Conservation (phyloP, 2,797 vertebrate species). For the Neopelma chrysocephalum region DNA sequence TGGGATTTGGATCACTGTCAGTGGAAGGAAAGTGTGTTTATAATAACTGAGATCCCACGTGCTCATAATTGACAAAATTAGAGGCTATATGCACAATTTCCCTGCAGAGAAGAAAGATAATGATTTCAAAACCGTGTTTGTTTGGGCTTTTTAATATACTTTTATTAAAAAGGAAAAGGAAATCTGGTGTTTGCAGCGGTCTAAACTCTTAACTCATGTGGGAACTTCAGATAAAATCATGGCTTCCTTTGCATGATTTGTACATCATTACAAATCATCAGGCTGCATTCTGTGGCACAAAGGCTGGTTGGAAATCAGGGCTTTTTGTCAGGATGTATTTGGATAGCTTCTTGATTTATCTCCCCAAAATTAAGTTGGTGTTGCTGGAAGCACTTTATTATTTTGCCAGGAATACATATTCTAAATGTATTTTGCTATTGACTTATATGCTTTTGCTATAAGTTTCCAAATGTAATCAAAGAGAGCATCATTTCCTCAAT, state of each 20-base stretch:
- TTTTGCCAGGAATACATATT: not conserved
- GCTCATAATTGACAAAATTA: constrained; percentile 59
- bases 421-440: not conserved
- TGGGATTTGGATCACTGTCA: constrained; percentile 14
- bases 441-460: not conserved
- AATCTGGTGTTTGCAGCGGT: constrained; percentile 30
- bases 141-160: constrained; percentile 51
- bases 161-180: constrained; percentile 63
- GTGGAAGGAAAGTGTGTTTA: constrained; percentile 42
- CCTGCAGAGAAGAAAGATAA: constrained; percentile 45
- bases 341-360: not conserved
- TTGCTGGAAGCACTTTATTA: not conserved
- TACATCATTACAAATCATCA: not conserved
- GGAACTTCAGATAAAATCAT: constrained; percentile 41
- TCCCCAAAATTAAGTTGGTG: not conserved
- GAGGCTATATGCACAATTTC: constrained; percentile 50
- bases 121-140: constrained; percentile 63
- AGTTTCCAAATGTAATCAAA: not conserved
- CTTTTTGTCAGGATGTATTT: not conserved
- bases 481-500: not conserved
- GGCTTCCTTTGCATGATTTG: constrained; percentile 44
- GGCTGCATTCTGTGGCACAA: not conserved
- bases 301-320: not conserved
- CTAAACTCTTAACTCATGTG: constrained; percentile 12
- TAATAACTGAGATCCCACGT: constrained; percentile 47